phyloP scores from a whole-genome alignment of 2,888 invertebrate genomes.

The Notocelia uddmanniana region DNA sequence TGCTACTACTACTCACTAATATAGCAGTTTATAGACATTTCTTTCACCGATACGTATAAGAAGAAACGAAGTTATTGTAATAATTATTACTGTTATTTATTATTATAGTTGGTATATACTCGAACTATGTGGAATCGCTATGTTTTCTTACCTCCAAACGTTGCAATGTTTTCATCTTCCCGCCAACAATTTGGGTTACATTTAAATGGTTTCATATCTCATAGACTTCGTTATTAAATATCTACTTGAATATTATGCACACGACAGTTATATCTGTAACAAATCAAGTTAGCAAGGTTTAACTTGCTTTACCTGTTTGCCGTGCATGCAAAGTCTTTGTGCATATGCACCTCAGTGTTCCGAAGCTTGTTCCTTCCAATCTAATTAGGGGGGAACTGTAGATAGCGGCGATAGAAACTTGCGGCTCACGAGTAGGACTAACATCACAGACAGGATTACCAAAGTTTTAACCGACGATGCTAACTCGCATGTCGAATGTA shows the following conservation, averaged over 20 bases:
- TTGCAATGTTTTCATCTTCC: neutral
- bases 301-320: slow-evolving; percentile 40
- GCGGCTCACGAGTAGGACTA: slow-evolving; percentile 63
- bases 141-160: too few relatives aligned
- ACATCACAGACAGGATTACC: slow-evolving; percentile 68
- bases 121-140: too few relatives aligned
- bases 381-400: slow-evolving; percentile 72
- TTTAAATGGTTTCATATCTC: neutral
- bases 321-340: slow-evolving; percentile 46
- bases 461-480: slow-evolving; percentile 63
- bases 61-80: too few relatives aligned
- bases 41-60: too few relatives aligned
- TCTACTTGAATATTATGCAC: neutral
- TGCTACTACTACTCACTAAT: too few relatives aligned
- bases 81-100: too few relatives aligned
- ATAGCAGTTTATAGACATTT: too few relatives aligned
- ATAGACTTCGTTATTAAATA: neutral
- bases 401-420: slow-evolving; percentile 72
- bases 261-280: neutral
- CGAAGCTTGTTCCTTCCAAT: slow-evolving; percentile 64
- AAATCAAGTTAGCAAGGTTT: slow-evolving; percentile 22
- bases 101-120: too few relatives aligned
- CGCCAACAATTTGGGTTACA: neutral
- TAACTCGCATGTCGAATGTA: slow-evolving; percentile 45
- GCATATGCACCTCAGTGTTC: slow-evolving; percentile 54